phyloP scores from a whole-genome alignment of 92 coral and sea anemone genomes.

The Pocillopora meandrina region DNA sequence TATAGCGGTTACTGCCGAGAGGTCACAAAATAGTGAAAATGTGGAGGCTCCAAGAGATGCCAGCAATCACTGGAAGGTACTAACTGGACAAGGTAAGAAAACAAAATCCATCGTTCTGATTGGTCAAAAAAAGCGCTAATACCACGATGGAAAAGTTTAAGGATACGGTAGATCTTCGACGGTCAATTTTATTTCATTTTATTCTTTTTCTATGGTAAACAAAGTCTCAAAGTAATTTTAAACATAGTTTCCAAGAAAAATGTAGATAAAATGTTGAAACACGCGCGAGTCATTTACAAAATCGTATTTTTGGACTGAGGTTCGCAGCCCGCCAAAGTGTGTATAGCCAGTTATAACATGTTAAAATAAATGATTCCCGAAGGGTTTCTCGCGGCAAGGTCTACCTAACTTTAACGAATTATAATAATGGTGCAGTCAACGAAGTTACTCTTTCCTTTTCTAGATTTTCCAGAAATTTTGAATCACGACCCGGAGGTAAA shows the following conservation, averaged over 20 bases:
- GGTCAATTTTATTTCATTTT: too few relatives aligned
- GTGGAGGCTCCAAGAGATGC: background rate
- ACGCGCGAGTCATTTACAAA: too few relatives aligned
- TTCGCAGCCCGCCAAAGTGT: too few relatives aligned
- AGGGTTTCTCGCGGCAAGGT: background rate
- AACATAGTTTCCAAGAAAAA: too few relatives aligned
- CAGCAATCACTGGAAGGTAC: background rate
- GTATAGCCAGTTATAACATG: too few relatives aligned
- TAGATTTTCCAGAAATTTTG: conserved; percentile 4
- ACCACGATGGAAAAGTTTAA: background rate
- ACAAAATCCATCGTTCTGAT: background rate
- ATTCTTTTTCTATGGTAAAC: too few relatives aligned
- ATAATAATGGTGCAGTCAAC: too few relatives aligned
- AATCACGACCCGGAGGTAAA: background rate
- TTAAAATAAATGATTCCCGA: background rate
- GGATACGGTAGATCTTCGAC: background rate
- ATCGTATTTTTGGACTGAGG: too few relatives aligned
- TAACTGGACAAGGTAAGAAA: conserved; percentile 3
- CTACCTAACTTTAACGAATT: too few relatives aligned
- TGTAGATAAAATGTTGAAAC: too few relatives aligned
- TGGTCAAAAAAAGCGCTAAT: background rate
- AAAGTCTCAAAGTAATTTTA: too few relatives aligned
- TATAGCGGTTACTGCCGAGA: background rate
- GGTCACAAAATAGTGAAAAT: background rate
- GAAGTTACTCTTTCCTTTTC: background rate